Evolutionary conservation across 2,888 invertebrate genomes (phyloP).

Genomic region (Luperina testacea): DNA sequence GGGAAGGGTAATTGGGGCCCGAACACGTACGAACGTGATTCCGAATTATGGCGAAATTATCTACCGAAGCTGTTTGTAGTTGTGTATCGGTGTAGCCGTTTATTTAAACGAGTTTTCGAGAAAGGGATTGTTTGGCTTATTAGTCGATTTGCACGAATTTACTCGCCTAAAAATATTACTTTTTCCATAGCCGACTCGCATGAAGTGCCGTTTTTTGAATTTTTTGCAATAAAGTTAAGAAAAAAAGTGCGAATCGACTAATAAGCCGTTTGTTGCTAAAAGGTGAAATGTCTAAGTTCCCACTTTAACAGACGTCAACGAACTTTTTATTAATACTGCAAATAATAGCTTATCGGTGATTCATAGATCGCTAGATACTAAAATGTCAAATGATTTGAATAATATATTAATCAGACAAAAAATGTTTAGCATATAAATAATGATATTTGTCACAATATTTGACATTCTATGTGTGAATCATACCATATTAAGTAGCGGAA

Average conservation of each 20-base stretch:
- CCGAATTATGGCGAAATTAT: slow-evolving; percentile 59
- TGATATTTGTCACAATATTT: slow-evolving; percentile 56
- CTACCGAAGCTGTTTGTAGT: slow-evolving; percentile 27
- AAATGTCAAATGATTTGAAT: slow-evolving; percentile 46
- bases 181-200: neutral
- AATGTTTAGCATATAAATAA: slow-evolving; percentile 31
- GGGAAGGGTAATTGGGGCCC: slow-evolving; percentile 54
- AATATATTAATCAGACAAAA: slow-evolving; percentile 34
- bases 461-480: slow-evolving; percentile 39
- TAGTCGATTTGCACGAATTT: neutral
- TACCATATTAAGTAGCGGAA: slow-evolving; percentile 7
- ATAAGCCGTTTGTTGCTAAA: slow-evolving; percentile 5
- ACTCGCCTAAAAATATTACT: neutral
- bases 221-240: neutral
- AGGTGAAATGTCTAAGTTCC: slow-evolving; percentile 1
- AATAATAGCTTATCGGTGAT: slow-evolving; percentile 43
- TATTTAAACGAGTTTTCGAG: slow-evolving; percentile 20
- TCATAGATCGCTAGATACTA: slow-evolving; percentile 33
- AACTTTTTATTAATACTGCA: slow-evolving; percentile 31
- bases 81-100: slow-evolving; percentile 12
- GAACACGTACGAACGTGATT: slow-evolving; percentile 48
- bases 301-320: slow-evolving; percentile 28
- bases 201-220: neutral
- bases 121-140: slow-evolving; percentile 5
- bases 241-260: neutral